These are phyloP conservation scores for Reticulitermes speratus DNA, from an alignment of 1,140 invertebrate genomes.

Conservation along the genomic window DNA sequence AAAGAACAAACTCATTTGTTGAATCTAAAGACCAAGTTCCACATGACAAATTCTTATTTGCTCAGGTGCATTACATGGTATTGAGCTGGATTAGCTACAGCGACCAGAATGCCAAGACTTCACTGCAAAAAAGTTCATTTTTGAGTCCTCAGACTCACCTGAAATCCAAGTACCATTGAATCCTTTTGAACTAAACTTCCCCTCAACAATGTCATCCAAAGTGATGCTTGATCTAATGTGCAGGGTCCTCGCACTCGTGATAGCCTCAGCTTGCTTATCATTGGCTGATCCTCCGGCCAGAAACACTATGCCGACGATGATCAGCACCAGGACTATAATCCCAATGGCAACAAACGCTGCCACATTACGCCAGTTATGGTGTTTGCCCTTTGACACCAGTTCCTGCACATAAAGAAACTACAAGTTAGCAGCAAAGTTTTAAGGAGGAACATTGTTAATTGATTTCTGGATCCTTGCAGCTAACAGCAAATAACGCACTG, in stretches of 20 bases:
- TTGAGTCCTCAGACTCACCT: slow-evolving; percentile 40
- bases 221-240: slow-evolving; percentile 42
- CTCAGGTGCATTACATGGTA: no score
- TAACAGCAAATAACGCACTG: no score
- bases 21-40: no score
- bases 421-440: no score
- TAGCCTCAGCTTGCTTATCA: slow-evolving; percentile 22
- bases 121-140: no score
- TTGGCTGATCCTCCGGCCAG: slow-evolving; percentile 32
- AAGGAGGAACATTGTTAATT: no score
- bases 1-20: no score
- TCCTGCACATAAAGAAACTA: slow-evolving; percentile 42
- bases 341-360: slow-evolving; percentile 43
- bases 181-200: slow-evolving; percentile 47
- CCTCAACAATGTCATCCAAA: slow-evolving; percentile 48
- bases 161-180: slow-evolving; percentile 52
- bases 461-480: no score
- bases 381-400: slow-evolving; percentile 50
- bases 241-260: slow-evolving; percentile 38
- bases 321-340: slow-evolving; percentile 44
- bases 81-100: no score
- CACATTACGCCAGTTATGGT: slow-evolving; percentile 47
- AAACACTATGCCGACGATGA: slow-evolving; percentile 44
- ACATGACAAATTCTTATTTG: no score
- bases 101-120: no score